Conservation (phyloP, 2,888 invertebrate genomes). For the Limnephilus lunatus region DNA sequence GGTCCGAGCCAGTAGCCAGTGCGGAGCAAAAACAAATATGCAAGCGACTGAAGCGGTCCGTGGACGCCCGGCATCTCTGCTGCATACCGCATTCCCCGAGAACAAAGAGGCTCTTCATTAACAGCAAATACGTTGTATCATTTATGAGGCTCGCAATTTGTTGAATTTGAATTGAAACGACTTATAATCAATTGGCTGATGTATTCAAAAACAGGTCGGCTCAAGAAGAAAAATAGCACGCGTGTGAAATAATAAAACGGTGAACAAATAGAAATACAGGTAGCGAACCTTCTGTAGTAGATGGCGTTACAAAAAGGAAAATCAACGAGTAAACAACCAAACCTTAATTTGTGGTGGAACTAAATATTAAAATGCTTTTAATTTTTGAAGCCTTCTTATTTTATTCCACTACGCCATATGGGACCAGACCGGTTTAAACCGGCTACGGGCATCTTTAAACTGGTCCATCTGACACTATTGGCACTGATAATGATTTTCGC, state of each 20-base stretch:
- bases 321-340: too few relatives aligned
- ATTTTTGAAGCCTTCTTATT: too few relatives aligned
- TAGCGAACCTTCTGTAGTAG: not conserved
- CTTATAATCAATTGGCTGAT: not conserved
- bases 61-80: constrained; percentile 8
- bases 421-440: not conserved
- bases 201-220: not conserved
- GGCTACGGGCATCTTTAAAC: not conserved
- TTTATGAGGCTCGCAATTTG: constrained; percentile 35
- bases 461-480: not conserved
- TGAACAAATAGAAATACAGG: not conserved
- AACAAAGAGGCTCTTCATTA: constrained; percentile 40
- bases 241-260: not conserved
- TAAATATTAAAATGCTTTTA: too few relatives aligned
- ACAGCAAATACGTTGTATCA: not conserved
- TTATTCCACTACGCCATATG: not conserved
- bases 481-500: not conserved
- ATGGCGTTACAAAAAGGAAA: not conserved
- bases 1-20: not conserved
- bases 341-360: too few relatives aligned
- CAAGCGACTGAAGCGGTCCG: constrained; percentile 17
- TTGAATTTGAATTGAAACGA: not conserved
- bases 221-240: not conserved
- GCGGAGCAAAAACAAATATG: constrained; percentile 41
- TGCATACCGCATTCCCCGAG: constrained; percentile 16